Percentiles rank a stretch among this genome's conserved stretches.
phyloP scores from a whole-genome alignment of 1,140 invertebrate genomes.

The Gonioctena quinquepunctata region DNA sequence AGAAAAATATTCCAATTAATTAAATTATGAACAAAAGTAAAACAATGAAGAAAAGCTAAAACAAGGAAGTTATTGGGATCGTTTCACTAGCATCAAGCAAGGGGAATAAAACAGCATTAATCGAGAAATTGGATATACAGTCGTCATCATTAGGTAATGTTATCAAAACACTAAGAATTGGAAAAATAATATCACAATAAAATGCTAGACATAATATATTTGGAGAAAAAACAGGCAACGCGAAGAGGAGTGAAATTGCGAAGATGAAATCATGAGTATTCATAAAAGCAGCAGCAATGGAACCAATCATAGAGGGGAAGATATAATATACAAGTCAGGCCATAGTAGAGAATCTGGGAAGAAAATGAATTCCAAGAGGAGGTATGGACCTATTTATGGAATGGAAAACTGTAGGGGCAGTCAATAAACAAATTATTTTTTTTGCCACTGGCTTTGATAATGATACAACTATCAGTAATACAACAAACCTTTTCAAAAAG shows the following conservation, averaged over 20 bases:
- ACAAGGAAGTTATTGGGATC: background rate
- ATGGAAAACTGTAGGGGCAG: too few species aligned
- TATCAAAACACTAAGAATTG: background rate
- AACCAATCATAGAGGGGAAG: too few species aligned
- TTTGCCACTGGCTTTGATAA: too few species aligned
- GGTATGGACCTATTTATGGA: too few species aligned
- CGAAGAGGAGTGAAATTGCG: background rate
- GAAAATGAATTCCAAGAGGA: too few species aligned
- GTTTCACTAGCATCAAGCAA: background rate
- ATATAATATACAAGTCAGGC: too few species aligned
- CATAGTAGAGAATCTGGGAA: too few species aligned
- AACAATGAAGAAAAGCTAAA: background rate
- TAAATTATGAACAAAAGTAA: background rate
- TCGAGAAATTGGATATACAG: background rate
- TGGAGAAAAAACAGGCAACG: background rate
- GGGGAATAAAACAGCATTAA: background rate
- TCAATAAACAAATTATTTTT: too few species aligned
- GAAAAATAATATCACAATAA: background rate
- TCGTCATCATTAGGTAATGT: background rate
- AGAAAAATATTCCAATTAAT: background rate
- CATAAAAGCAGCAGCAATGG: too few species aligned
- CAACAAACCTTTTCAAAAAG: too few species aligned
- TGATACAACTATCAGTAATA: too few species aligned
- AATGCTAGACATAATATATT: background rate
- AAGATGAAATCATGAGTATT: background rate